Evolutionary conservation across 1,140 invertebrate species (phyloP).

Genomic region (Mesaphorura yosii): DNA sequence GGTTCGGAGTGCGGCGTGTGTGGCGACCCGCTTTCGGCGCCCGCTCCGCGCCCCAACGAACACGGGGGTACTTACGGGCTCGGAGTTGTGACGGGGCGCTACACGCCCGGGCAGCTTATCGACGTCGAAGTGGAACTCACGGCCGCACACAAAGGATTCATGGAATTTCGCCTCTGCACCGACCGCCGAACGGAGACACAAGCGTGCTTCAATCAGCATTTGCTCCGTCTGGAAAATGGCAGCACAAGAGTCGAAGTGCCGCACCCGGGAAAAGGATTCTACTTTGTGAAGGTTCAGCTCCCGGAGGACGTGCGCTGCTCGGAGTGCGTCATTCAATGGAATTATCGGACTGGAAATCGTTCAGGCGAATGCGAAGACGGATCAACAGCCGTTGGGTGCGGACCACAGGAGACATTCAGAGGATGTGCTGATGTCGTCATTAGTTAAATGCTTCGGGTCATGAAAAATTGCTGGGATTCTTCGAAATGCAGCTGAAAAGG

Average conservation of each 20-base stretch:
- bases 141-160: constrained; percentile 59
- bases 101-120: constrained; percentile 52
- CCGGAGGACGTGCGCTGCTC: constrained; percentile 55
- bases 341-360: no score
- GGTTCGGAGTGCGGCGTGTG: constrained; percentile 41
- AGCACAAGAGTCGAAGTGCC: no score
- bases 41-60: constrained; percentile 71
- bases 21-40: no score
- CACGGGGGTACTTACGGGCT: constrained; percentile 64
- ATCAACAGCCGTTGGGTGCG: constrained; percentile 42
- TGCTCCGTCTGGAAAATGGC: no score
- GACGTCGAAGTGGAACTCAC: constrained; percentile 63
- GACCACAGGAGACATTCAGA: constrained; percentile 74
- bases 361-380: constrained; percentile 22
- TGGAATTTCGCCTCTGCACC: constrained; percentile 74
- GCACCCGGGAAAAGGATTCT: no score
- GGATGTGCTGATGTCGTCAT: constrained; percentile 72
- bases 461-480: no score
- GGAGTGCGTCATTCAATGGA: constrained; percentile 71
- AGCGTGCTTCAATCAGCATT: constrained; percentile 63
- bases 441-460: no score
- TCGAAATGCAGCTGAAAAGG: no score
- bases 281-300: no score
- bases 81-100: constrained; percentile 64
- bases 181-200: constrained; percentile 60